Base-by-base conservation (phyloP, 2,888 invertebrate species). In the Acrobasis repandana region DNA sequence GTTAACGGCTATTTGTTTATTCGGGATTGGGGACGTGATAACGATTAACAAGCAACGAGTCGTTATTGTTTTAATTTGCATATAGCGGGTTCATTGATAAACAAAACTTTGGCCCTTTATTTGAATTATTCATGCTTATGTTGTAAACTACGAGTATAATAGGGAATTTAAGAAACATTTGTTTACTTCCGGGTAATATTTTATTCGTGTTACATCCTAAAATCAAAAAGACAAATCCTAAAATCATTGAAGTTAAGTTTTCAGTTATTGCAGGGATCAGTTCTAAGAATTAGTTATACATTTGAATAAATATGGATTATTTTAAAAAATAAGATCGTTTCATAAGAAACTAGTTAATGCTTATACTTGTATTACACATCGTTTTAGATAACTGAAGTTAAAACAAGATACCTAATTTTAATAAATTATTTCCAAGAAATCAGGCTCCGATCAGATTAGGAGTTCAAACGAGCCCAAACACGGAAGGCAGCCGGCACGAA, bases 1-100 rank as follows among this genome's bases (percentile, higher is more conserved):
- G 76, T 76, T 82, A 84, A 87, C 80, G 78, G 76, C 72, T 82
- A 83, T 88, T 88, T 88, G 90, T 89, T 86, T 86, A 85, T 84
- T 82, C 77, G 71, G 72, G 76, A 73, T 84, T 82, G 76, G 71
- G 72, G 76, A 73, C 75, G 81, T 79, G 83, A 83, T 85, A 83
- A 62, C 82, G 82, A 86, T 88, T 85, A 85, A 80, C 76, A 76
- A 80, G 72, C 86, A 85, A 85, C 84, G 77, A 82, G 75, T 69
- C 38, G 43, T n/a, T 58, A 58, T 58, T 43, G 50, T 38, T 38
- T 33, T n/a, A 57, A 58, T 58, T 58, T 58, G 58, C 58, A 58
- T 50, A 50, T 38, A 58, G 50, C 20, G 58, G 49, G 36, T 49
- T 58, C 58, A 36, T 50, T 49, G 33, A 51, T 43, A 43, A 43